phyloP scores from a whole-genome alignment of 2,797 vertebrate species.

The Nyctibius grandis region DNA sequence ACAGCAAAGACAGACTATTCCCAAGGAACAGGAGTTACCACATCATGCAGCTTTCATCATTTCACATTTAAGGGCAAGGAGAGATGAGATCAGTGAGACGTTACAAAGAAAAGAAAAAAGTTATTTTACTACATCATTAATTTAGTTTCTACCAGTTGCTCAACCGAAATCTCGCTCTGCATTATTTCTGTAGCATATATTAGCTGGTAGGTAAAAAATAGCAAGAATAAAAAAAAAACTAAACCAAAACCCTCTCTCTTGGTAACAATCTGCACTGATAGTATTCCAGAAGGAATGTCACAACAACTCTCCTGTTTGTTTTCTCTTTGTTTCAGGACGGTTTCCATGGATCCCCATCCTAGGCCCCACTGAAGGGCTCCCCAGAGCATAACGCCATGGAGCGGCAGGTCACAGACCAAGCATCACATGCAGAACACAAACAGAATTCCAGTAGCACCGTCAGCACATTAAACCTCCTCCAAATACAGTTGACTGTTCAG shows the following conservation, averaged over 20 bases:
- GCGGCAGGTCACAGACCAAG: constrained; percentile 24
- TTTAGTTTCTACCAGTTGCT: not conserved
- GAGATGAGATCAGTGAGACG: not conserved
- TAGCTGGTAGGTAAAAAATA: not conserved
- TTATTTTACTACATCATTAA: not conserved
- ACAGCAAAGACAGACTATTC: not conserved
- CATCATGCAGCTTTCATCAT: constrained; percentile 28
- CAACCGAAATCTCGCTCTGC: not conserved
- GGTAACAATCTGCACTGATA: constrained; percentile 10
- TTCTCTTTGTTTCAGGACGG: constrained; percentile 57
- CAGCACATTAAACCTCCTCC: not conserved
- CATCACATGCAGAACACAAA: not conserved
- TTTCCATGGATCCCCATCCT: constrained; percentile 59
- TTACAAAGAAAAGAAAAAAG: not conserved
- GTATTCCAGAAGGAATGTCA: constrained; percentile 45
- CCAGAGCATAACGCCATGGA: not conserved
- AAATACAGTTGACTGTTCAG: not conserved
- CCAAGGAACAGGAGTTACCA: constrained; percentile 34
- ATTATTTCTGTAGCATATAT: not conserved
- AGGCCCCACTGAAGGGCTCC: constrained; percentile 37
- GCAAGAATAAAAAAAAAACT: not conserved
- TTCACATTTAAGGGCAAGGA: constrained; percentile 13
- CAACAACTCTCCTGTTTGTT: constrained; percentile 43
- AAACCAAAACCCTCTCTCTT: not conserved
- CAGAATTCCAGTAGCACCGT: not conserved